phyloP scores from a whole-genome alignment of 2,888 invertebrate species.

The Phanerotoma sp. region DNA sequence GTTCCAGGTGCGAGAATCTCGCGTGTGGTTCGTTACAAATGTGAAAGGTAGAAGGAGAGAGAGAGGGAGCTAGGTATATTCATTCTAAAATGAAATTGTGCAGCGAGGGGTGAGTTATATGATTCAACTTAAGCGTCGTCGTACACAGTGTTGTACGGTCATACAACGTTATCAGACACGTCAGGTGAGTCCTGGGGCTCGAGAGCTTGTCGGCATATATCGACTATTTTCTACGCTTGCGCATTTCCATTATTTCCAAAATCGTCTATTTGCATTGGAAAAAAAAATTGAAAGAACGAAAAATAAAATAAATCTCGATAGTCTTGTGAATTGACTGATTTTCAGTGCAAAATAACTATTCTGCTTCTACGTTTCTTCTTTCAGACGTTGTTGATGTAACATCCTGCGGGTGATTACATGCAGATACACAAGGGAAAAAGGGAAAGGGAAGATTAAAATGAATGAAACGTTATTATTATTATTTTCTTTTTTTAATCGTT shows the following conservation, averaged over 20 bases:
- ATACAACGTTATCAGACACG: conserved; percentile 30
- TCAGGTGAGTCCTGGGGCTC: conserved; percentile 29
- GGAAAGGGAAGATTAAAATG: too few species aligned
- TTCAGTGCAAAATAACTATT: too few species aligned
- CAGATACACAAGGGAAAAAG: too few species aligned
- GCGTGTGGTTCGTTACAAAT: conserved; percentile 6
- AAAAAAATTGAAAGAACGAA: too few species aligned
- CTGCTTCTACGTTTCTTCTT: too few species aligned
- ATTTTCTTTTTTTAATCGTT: too few species aligned
- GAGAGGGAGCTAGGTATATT: neutral
- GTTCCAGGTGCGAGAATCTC: conserved; percentile 12
- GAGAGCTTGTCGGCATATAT: conserved; percentile 20
- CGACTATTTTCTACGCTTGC: conserved; percentile 27
- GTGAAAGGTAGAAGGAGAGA: neutral
- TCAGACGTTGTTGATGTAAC: too few species aligned
- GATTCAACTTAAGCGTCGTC: neutral
- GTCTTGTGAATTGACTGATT: too few species aligned
- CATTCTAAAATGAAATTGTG: conserved; percentile 31
- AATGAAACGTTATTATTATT: too few species aligned
- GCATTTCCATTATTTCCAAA: neutral
- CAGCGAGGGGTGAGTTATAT: conserved; percentile 3
- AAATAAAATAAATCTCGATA: too few species aligned
- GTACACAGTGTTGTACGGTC: conserved; percentile 17
- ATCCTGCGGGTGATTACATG: too few species aligned
- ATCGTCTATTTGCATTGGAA: neutral